phyloP scores from a whole-genome alignment of 2,797 vertebrate species.

The Garrulus glandarius region DNA sequence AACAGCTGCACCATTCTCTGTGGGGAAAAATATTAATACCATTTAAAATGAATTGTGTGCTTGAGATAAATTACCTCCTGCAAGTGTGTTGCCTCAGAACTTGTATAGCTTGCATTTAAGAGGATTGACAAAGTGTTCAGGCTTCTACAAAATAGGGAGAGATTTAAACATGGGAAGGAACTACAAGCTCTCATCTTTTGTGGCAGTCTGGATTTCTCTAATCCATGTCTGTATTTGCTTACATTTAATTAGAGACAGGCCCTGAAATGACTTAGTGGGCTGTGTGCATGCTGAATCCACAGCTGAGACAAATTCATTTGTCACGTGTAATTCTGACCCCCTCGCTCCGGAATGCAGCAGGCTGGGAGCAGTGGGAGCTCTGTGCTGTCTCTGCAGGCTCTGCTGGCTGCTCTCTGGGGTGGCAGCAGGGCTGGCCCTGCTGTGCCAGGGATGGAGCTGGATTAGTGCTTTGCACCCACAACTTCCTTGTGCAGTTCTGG shows the following conservation, averaged over 20 bases:
- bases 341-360: neutral
- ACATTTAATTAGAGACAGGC: neutral
- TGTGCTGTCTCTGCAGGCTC: neutral
- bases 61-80: neutral
- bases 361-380: neutral
- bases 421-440: neutral
- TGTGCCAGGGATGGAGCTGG: neutral
- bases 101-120: neutral
- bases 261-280: neutral
- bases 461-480: neutral
- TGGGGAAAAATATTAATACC: neutral
- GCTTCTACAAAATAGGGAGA: neutral
- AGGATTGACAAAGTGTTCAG: neutral
- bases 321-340: neutral
- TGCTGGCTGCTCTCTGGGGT: neutral
- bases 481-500: neutral
- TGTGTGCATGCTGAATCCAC: neutral
- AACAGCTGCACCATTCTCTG: neutral
- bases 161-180: neutral
- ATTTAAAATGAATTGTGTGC: neutral
- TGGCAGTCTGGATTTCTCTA: neutral
- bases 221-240: neutral
- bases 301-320: neutral
- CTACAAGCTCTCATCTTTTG: neutral
- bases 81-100: neutral